phyloP scores from a whole-genome alignment of 2,113 vertebrate species.

The Amazona guildingii region DNA sequence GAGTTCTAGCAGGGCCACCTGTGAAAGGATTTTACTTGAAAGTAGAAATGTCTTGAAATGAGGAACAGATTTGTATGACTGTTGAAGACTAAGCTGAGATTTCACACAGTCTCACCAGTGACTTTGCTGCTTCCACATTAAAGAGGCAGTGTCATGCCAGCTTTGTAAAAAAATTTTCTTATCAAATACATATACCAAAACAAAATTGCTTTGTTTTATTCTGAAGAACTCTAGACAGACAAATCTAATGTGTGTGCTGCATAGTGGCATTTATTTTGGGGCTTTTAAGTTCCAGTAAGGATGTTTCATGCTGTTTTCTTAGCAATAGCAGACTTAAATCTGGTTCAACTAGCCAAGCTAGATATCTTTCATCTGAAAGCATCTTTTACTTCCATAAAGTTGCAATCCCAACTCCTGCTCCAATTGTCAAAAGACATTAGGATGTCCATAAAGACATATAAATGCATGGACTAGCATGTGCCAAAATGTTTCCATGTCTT shows the following conservation, averaged over 20 bases:
- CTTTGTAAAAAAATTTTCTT: background rate
- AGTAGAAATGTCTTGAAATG: background rate
- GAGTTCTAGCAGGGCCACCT: background rate
- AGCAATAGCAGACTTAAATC: background rate
- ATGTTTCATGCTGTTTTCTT: conserved; percentile 33
- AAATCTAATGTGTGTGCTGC: background rate
- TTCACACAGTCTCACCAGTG: conserved; percentile 10
- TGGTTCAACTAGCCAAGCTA: background rate
- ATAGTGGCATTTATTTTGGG: conserved; percentile 12
- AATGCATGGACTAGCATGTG: background rate
- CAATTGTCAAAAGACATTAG: background rate
- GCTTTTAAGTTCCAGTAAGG: background rate
- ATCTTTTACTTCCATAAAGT: background rate
- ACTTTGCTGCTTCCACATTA: conserved; percentile 33
- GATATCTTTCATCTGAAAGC: background rate
- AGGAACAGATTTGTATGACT: conserved; percentile 8
- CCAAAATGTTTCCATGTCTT: background rate
- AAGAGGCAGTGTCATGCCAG: background rate
- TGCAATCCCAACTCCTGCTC: background rate
- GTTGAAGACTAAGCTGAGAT: conserved; percentile 17
- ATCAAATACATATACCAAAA: background rate
- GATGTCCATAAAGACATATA: background rate
- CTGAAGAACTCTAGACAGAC: background rate
- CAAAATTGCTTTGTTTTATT: background rate
- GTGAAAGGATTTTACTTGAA: background rate